Percentiles rank a stretch among this genome's conserved stretches.
Evolutionary conservation across 2,888 invertebrate species (phyloP).

Genomic region (Apodemia duryi): DNA sequence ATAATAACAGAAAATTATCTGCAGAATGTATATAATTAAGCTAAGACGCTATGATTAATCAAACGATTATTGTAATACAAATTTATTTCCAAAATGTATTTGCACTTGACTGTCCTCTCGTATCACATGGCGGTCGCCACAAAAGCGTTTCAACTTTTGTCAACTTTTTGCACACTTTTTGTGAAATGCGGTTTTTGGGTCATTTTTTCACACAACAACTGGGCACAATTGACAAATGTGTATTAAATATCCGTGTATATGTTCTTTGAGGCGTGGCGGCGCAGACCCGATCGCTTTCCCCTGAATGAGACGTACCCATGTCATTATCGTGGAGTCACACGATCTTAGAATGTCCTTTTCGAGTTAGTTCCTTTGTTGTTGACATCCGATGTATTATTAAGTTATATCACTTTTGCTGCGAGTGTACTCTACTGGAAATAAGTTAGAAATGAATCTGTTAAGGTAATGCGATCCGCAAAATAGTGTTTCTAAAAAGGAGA

Average conservation of each 20-base stretch:
- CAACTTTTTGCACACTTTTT: slow-evolving; percentile 28
- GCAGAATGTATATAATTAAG: too few species aligned
- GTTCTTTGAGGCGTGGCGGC: neutral
- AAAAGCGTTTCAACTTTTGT: slow-evolving; percentile 15
- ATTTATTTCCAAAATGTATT: neutral
- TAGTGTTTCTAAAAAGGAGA: neutral
- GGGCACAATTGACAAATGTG: slow-evolving; percentile 5
- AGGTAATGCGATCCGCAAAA: neutral
- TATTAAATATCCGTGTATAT: slow-evolving; percentile 1
- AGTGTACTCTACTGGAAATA: neutral
- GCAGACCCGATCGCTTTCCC: neutral
- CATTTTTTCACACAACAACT: slow-evolving; percentile 34
- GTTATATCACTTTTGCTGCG: neutral
- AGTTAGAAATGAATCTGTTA: neutral
- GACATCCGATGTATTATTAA: slow-evolving; percentile 8
- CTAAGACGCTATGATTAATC: too few species aligned
- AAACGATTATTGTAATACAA: too few species aligned
- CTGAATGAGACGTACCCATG: neutral
- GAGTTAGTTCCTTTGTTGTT: neutral
- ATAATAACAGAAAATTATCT: too few species aligned
- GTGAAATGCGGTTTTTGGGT: slow-evolving; percentile 55
- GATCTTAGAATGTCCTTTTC: slow-evolving; percentile 10
- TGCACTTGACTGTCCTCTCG: neutral
- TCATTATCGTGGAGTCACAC: slow-evolving; percentile 1
- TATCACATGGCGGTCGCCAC: slow-evolving; percentile 17